Percentiles rank a stretch among this genome's conserved stretches.
Conservation (phyloP, 2,797 vertebrate genomes). For the Cephalopachus bancanus region DNA sequence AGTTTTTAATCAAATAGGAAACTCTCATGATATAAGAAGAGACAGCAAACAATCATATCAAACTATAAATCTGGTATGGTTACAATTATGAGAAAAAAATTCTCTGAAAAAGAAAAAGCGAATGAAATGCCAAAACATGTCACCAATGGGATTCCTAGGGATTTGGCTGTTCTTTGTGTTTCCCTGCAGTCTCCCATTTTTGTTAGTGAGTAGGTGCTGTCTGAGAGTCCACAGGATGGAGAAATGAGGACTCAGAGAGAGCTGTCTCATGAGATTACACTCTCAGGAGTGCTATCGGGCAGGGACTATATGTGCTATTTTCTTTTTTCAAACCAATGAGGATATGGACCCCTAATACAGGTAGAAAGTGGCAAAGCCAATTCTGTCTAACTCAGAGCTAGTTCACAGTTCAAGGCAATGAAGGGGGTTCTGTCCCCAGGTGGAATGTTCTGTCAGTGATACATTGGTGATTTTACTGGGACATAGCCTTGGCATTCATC, state of each 20-base stretch:
- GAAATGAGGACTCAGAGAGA: neutral
- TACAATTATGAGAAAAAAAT: neutral
- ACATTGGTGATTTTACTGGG: too few species aligned
- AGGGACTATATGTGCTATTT: neutral
- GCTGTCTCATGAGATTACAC: neutral
- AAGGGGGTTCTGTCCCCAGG: too few species aligned
- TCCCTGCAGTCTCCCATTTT: neutral
- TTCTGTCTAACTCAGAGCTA: too few species aligned
- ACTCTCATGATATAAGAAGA: neutral
- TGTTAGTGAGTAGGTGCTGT: neutral
- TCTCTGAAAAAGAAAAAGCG: neutral
- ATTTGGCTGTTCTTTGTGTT: neutral
- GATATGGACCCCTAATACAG: too few species aligned
- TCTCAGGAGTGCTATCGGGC: too few species aligned
- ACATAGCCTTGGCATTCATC: too few species aligned
- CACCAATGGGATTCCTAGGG: neutral
- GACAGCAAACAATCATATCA: neutral
- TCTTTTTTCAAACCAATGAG: neutral
- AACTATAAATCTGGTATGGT: neutral
- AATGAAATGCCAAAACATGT: neutral
- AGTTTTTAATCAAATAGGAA: neutral
- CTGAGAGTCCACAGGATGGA: neutral
- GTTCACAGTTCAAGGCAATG: too few species aligned
- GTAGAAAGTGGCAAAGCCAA: too few species aligned
- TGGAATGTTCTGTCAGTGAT: too few species aligned